Evolutionary conservation across 2,888 invertebrate genomes (phyloP).

Genomic region (Papilio protenor): DNA sequence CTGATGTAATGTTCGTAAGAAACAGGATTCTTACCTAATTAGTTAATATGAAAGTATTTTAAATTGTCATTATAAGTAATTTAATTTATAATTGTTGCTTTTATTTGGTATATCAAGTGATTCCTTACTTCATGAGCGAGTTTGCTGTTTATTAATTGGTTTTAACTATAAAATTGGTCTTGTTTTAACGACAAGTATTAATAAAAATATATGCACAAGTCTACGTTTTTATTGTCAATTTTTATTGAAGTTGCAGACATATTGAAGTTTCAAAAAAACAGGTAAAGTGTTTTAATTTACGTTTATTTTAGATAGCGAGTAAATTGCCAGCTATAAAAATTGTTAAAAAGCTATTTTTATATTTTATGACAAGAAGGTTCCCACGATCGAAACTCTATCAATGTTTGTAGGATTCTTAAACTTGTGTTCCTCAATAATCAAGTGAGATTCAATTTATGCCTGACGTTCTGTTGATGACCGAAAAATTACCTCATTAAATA

Average conservation of each 20-base stretch:
- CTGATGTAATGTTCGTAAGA: no score
- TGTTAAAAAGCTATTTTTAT: not conserved
- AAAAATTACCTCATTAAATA: not conserved
- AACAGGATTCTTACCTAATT: no score
- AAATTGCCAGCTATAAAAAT: slow-evolving; percentile 5
- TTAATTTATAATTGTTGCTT: no score
- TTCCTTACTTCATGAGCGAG: no score
- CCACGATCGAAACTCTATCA: not conserved
- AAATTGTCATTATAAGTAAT: no score
- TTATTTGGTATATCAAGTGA: no score
- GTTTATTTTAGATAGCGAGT: slow-evolving; percentile 1
- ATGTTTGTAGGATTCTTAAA: not conserved
- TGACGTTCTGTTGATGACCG: not conserved
- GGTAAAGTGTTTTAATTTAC: slow-evolving; percentile 7
- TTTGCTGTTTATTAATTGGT: no score
- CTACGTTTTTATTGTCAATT: not conserved
- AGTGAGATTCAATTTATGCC: no score
- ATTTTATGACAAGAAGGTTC: not conserved
- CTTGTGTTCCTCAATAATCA: not conserved
- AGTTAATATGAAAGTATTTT: no score
- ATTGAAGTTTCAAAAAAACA: not conserved
- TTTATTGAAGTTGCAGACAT: slow-evolving; percentile 1
- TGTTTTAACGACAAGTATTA: no score
- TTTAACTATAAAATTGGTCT: no score
- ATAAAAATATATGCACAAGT: not conserved